Evolutionary conservation across 2,797 vertebrate genomes (phyloP).

Genomic region (Gadopsis marmoratus): DNA sequence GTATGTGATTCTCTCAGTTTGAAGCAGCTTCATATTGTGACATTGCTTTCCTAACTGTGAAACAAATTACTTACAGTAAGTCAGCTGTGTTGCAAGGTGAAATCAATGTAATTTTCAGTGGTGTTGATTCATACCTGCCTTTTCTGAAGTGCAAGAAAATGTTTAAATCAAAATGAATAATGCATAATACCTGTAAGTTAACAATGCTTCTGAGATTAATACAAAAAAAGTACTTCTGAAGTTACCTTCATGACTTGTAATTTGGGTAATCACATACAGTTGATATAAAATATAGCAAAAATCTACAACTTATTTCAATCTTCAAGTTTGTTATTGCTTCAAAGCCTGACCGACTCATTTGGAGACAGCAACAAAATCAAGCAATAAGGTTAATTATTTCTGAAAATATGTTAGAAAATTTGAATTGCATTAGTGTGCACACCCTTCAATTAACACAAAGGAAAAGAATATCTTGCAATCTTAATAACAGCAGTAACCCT

Average conservation of each 20-base stretch:
- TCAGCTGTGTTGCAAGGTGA: slow-evolving; percentile 20
- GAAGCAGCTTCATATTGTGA: slow-evolving; percentile 11
- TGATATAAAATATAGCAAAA: background rate
- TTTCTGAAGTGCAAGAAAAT: slow-evolving; percentile 22
- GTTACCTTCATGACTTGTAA: background rate
- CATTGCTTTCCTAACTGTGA: slow-evolving; percentile 4
- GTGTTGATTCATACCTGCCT: slow-evolving; percentile 24
- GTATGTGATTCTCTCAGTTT: slow-evolving; percentile 21
- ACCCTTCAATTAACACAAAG: slow-evolving; percentile 14
- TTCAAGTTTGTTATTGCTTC: background rate
- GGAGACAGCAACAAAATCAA: slow-evolving; percentile 11
- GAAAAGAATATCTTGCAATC: slow-evolving; percentile 7
- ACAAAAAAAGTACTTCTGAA: background rate
- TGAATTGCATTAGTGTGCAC: slow-evolving; percentile 17
- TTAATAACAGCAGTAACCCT: slow-evolving; percentile 12
- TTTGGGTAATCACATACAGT: background rate
- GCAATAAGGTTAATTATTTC: slow-evolving; percentile 25
- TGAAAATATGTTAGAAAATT: slow-evolving; percentile 17
- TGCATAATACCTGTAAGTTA: slow-evolving; percentile 12
- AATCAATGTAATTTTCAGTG: slow-evolving; percentile 19
- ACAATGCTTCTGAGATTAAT: background rate
- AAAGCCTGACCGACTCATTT: slow-evolving; percentile 12
- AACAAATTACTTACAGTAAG: background rate
- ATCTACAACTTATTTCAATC: background rate
- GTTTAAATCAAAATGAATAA: slow-evolving; percentile 22